Evolutionary conservation across 2,888 invertebrate genomes (phyloP).

Genomic region (Scaptomyza polygonia): DNA sequence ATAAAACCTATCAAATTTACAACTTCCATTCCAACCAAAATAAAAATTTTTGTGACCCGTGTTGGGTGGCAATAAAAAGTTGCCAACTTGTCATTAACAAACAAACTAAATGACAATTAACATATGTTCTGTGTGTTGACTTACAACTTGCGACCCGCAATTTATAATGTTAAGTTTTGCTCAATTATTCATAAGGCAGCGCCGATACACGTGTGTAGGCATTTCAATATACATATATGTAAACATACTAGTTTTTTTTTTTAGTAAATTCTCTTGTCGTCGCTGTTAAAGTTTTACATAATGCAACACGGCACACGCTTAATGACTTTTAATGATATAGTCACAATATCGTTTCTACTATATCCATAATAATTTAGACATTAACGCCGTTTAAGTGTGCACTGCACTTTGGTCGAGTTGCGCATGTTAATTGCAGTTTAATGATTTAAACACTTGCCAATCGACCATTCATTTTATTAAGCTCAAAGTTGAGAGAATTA

Average conservation of each 20-base stretch:
- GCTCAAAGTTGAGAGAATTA: background rate
- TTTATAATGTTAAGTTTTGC: conserved; percentile 19
- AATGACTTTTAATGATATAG: conserved; percentile 42
- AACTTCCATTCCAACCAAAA: conserved; percentile 26
- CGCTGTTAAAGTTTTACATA: background rate
- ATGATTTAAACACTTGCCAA: conserved; percentile 22
- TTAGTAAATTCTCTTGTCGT: background rate
- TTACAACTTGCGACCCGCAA: conserved; percentile 6
- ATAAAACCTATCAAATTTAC: conserved; percentile 24
- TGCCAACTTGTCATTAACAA: conserved; percentile 28
- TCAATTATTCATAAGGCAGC: conserved; percentile 48
- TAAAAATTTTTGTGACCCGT: conserved; percentile 15
- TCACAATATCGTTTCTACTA: conserved; percentile 38
- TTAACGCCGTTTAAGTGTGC: conserved; percentile 51
- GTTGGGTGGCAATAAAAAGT: conserved; percentile 24
- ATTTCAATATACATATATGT: background rate
- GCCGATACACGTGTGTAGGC: too few relatives aligned
- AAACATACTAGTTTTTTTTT: conserved; percentile 4
- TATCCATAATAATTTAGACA: conserved; percentile 64
- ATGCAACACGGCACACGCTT: conserved; percentile 32
- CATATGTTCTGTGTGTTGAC: conserved; percentile 22
- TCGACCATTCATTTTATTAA: background rate
- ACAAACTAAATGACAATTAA: conserved; percentile 48
- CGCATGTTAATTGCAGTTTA: conserved; percentile 21
- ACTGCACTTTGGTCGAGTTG: conserved; percentile 7